phyloP scores from a whole-genome alignment of 2,113 vertebrate species.

The Myrmophylax atrothorax region DNA sequence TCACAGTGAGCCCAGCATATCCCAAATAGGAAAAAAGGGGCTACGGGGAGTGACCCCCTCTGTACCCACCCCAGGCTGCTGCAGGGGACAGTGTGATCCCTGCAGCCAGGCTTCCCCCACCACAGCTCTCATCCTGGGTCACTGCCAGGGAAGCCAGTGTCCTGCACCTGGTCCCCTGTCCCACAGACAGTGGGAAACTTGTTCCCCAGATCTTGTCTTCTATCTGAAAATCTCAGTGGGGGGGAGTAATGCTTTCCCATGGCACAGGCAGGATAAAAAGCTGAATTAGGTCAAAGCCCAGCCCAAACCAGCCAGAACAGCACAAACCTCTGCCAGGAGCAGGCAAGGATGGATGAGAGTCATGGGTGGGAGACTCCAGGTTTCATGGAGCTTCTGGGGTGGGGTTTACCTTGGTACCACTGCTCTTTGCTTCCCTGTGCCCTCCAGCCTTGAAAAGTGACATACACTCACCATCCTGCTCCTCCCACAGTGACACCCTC shows the following conservation, averaged over 20 bases:
- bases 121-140: background rate
- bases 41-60: background rate
- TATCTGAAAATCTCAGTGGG: accelerated
- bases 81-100: accelerated
- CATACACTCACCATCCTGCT: background rate
- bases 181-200: accelerated
- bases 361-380: background rate
- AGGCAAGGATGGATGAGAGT: background rate
- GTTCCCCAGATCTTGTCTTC: background rate
- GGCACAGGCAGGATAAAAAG: background rate
- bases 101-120: background rate
- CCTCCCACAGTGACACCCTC: background rate
- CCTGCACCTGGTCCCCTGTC: background rate
- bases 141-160: accelerated
- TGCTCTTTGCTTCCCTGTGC: background rate
- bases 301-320: background rate
- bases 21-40: background rate
- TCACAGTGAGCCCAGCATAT: background rate
- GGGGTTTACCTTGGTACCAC: background rate
- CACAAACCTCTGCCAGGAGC: background rate
- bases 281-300: background rate
- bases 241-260: background rate
- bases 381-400: background rate
- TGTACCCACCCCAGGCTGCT: background rate
- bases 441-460: background rate